These are phyloP conservation scores for Spodoptera littoralis DNA, from an alignment of 2,888 invertebrate species.

Conservation along the genomic window DNA sequence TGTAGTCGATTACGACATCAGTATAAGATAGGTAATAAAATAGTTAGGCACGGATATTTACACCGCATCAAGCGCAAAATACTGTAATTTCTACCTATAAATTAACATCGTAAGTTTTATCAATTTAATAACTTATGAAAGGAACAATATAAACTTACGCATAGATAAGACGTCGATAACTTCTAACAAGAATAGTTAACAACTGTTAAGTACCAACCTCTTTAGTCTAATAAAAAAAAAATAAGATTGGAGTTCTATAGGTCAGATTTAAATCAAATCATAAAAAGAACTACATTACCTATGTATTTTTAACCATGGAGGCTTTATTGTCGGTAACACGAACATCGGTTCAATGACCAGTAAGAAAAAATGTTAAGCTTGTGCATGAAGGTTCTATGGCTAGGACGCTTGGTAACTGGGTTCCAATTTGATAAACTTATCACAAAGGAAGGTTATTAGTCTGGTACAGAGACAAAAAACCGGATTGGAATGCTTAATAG, in stretches of 20 bases:
- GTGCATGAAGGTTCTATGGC: constrained; percentile 30
- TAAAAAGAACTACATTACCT: constrained; percentile 15
- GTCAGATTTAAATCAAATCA: background rate
- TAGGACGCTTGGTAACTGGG: background rate
- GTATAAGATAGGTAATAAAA: no score
- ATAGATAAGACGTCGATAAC: no score
- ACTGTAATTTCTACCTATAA: background rate
- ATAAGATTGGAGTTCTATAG: background rate
- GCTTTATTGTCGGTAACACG: constrained; percentile 68
- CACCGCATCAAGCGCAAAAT: background rate
- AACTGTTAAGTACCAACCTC: background rate
- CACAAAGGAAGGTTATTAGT: background rate
- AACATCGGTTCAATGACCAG: constrained; percentile 73
- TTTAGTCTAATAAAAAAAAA: no score
- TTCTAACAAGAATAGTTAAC: background rate
- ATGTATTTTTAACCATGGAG: constrained; percentile 57
- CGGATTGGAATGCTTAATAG: constrained; percentile 13
- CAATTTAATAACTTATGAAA: no score
- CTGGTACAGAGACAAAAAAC: constrained; percentile 16
- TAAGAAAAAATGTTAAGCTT: constrained; percentile 45
- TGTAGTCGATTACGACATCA: constrained; percentile 16
- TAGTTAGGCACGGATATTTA: no score
- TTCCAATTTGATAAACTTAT: constrained; percentile 23
- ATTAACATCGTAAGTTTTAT: no score
- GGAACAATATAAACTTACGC: no score